Conservation (phyloP, 2,113 vertebrate genomes). For the Nasalis larvatus region DNA sequence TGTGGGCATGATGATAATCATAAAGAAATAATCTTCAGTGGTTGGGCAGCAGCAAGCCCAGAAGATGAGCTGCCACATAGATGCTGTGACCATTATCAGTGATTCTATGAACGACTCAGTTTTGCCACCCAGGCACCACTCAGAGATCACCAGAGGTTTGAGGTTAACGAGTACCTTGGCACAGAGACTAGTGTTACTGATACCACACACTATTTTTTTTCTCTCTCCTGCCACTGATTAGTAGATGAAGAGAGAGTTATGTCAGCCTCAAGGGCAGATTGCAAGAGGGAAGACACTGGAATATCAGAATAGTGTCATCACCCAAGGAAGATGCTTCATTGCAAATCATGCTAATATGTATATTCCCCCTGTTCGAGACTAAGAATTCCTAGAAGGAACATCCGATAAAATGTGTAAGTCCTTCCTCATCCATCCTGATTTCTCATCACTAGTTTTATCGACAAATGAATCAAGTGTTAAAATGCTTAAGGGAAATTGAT, state of each 20-base stretch:
- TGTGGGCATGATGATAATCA: neutral
- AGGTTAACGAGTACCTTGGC: neutral
- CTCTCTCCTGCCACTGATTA: neutral
- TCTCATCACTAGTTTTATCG: neutral
- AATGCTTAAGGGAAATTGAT: neutral
- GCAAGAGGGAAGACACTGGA: neutral
- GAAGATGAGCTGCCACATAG: neutral
- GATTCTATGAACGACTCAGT: conserved; percentile 35
- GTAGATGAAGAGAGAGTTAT: neutral
- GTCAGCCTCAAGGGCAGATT: neutral
- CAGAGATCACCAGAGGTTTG: conserved; percentile 15
- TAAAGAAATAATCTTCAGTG: neutral
- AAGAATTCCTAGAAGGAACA: neutral
- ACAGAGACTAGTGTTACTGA: neutral
- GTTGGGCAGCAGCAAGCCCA: neutral
- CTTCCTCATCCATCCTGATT: neutral
- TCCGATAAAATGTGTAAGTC: neutral
- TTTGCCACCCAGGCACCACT: neutral
- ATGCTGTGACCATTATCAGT: neutral
- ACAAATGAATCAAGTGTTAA: neutral
- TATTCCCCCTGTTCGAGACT: neutral
- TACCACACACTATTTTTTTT: neutral
- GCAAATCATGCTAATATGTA: neutral
- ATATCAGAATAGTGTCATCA: neutral
- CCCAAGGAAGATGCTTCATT: neutral